phyloP scores from a whole-genome alignment of 2,888 invertebrate species.

The Apotomis capreana region DNA sequence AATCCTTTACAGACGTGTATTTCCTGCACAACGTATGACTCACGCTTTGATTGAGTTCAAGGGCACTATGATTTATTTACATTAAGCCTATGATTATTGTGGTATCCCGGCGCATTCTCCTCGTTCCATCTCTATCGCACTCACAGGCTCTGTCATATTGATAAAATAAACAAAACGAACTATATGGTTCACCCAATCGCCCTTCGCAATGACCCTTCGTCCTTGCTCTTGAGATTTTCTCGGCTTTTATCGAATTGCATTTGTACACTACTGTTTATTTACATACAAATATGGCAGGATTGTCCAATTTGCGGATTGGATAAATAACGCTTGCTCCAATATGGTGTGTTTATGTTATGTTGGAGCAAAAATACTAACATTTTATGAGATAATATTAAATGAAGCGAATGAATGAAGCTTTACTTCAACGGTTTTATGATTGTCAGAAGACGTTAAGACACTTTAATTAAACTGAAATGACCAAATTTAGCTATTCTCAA shows the following conservation, averaged over 20 bases:
- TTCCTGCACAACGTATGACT: constrained; percentile 16
- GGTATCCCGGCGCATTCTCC: constrained; percentile 29
- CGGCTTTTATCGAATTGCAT: constrained; percentile 39
- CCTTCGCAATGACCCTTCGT: constrained; percentile 37
- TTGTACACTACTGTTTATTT: constrained; percentile 36
- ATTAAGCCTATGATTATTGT: constrained; percentile 32
- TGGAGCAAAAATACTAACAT: constrained; percentile 14
- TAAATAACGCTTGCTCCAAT: constrained; percentile 26
- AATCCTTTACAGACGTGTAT: constrained; percentile 1
- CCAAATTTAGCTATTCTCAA: not conserved
- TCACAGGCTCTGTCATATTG: not conserved
- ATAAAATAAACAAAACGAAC: constrained; percentile 24
- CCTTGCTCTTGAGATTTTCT: constrained; percentile 41
- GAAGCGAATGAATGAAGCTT: not conserved
- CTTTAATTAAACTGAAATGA: not conserved
- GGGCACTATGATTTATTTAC: constrained; percentile 29
- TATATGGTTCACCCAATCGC: constrained; percentile 18
- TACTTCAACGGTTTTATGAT: not conserved
- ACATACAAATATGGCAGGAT: constrained; percentile 34
- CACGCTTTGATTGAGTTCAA: constrained; percentile 33
- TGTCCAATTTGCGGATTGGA: constrained; percentile 25
- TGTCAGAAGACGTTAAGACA: not conserved
- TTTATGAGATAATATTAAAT: constrained; percentile 12
- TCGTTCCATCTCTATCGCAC: constrained; percentile 20
- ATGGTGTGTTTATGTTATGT: constrained; percentile 27